These are phyloP conservation scores for Rhamphomyia laevipes DNA, from an alignment of 2,888 invertebrate genomes.

Conservation along the genomic window DNA sequence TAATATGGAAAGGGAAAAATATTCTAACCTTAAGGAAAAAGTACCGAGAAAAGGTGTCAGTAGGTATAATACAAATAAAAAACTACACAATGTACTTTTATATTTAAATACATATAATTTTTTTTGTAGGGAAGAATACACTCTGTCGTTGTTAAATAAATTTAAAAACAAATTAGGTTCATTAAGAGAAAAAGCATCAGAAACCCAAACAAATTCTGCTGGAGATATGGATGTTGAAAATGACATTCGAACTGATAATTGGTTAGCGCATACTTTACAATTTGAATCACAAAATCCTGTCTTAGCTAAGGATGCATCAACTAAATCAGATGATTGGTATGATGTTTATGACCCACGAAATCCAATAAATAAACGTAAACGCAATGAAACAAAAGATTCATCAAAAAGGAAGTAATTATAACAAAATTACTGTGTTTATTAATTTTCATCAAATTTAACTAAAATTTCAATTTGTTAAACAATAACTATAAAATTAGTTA, in stretches of 20 bases:
- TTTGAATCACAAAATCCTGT: conserved; percentile 55
- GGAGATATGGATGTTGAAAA: conserved; percentile 25
- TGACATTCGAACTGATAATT: conserved; percentile 23
- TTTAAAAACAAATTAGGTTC: conserved; percentile 69
- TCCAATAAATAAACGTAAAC: conserved; percentile 80
- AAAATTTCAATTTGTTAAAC: not conserved
- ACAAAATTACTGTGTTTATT: not conserved
- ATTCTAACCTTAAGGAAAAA: conserved; percentile 42
- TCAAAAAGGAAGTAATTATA: conserved; percentile 7
- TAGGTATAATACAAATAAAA: conserved; percentile 34
- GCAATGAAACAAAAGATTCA: conserved; percentile 39
- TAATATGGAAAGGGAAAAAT: conserved; percentile 48
- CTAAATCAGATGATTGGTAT: conserved; percentile 90
- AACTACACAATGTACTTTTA: no score
- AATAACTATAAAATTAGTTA: not conserved
- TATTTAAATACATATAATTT: no score
- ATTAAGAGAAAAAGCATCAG: conserved; percentile 46
- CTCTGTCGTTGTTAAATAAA: conserved; percentile 65
- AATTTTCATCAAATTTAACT: not conserved
- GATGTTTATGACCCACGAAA: conserved; percentile 94
- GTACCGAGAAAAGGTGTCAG: conserved; percentile 57
- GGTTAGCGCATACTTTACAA: conserved; percentile 29
- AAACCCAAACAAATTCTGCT: conserved; percentile 10
- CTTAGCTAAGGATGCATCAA: conserved; percentile 84
- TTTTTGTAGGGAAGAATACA: conserved; percentile 51